Base-by-base conservation (phyloP, 2,888 invertebrate species). In the Mongoloraphidia duomilia region DNA sequence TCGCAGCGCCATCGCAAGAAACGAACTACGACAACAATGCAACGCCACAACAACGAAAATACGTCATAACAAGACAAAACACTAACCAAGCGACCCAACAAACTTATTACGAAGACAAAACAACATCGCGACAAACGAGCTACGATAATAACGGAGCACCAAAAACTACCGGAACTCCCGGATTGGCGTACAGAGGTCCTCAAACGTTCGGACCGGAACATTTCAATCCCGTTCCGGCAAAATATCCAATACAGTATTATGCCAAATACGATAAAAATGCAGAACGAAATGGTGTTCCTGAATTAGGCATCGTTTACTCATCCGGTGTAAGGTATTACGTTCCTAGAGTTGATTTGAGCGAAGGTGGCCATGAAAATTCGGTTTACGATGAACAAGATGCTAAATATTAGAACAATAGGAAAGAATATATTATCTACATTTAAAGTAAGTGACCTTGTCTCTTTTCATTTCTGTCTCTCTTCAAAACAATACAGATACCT, bases 261-360 rank as follows among this genome's bases (percentile, higher is more conserved):
- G 44, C 45, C 42, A 44, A 46, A 42, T 41, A 39, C 13, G 42
- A 45, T 11, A 35, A 45, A 8, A 34, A 40, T 41, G 26, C 42
- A 11, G 26, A 45, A 8, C 61, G 58, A 46, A 26, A 26, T 26
- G 26, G 26, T 6, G 66, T 68, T 17, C 67, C 67, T 4, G 61
- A 65, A 56, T 66, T 69, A 51, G 69, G 68, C 11, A 54, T 69
- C 13, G 52, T 66, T 33, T 67, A 67, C 55, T 66, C 67, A 3
- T 58, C 65, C 3, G 69, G 69, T 12, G 60, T 68, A 11, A 59
- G 65, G 51, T 68, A 68, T 52, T 69, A 69, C 47, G 60, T 67
- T 44, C 69, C 69, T 48, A 66, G 67, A 56, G 49, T 65, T 41
- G 54, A 59, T 40, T 11, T 10, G 6, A 10, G 14, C n/a, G 47